These are phyloP conservation scores for Avahi laniger DNA, from an alignment of 2,797 vertebrate species.

Conservation along the genomic window DNA sequence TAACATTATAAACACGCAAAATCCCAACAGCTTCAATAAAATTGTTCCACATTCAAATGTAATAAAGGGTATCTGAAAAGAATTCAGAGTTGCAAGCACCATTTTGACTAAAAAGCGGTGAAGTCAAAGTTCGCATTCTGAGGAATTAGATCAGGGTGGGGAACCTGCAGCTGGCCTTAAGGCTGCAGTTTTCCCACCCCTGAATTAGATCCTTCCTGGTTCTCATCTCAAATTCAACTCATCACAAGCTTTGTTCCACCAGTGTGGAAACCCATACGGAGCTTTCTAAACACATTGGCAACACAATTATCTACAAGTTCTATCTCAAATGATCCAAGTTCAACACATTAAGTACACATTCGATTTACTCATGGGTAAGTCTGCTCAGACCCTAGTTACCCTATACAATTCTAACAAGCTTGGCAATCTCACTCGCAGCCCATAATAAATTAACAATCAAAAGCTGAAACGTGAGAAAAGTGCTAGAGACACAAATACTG, in stretches of 20 bases:
- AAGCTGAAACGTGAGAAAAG: background rate
- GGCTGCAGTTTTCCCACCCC: too few relatives aligned
- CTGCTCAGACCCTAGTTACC: background rate
- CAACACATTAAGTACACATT: background rate
- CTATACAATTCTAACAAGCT: background rate
- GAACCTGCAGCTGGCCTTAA: too few relatives aligned
- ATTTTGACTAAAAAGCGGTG: background rate
- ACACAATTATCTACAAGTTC: background rate
- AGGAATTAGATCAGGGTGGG: background rate
- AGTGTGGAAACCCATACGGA: background rate
- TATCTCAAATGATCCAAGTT: background rate
- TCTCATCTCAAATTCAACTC: background rate
- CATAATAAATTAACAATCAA: background rate
- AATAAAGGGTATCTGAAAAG: background rate
- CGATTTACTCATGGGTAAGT: background rate
- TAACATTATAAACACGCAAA: slow-evolving; percentile 4
- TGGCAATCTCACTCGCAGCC: background rate
- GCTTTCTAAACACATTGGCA: background rate
- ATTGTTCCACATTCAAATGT: background rate
- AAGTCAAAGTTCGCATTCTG: background rate
- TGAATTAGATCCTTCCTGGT: background rate
- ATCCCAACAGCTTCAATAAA: background rate
- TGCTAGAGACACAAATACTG: background rate
- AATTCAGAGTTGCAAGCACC: background rate
- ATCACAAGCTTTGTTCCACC: background rate